phyloP scores from a whole-genome alignment of 2,113 vertebrate genomes.

The Ophthalmolycus amberensis region DNA sequence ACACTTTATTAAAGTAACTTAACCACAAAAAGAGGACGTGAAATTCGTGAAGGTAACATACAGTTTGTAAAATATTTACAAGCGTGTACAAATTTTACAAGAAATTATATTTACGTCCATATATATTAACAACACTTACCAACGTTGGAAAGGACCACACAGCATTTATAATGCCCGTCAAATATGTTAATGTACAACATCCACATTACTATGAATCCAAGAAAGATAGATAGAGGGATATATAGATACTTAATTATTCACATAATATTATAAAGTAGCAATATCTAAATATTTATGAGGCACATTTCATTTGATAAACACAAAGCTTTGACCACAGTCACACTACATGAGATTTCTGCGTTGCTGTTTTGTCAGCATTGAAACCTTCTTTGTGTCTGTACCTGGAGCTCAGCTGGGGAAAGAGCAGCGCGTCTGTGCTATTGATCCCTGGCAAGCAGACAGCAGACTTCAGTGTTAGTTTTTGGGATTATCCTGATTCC shows the following conservation, averaged over 20 bases:
- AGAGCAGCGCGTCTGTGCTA: slow-evolving; percentile 52
- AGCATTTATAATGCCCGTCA: not conserved
- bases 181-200: not conserved
- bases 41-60: not conserved
- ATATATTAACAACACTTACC: not conserved
- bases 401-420: slow-evolving; percentile 63
- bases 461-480: slow-evolving; percentile 74
- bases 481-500: slow-evolving; percentile 65
- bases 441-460: slow-evolving; percentile 65
- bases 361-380: not conserved
- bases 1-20: not conserved
- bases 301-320: not conserved
- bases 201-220: not conserved
- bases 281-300: not conserved
- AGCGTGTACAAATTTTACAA: not conserved
- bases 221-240: not conserved
- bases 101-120: not conserved
- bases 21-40: not conserved
- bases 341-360: not conserved
- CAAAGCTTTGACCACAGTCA: not conserved
- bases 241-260: not conserved
- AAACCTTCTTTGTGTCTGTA: slow-evolving; percentile 19
- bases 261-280: not conserved
- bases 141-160: no score
- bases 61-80: not conserved